A percentile compares a stretch with the other conserved stretches of the same genome.
phyloP scores from a whole-genome alignment of 2,888 invertebrate species.

The Pterostichus niger region DNA sequence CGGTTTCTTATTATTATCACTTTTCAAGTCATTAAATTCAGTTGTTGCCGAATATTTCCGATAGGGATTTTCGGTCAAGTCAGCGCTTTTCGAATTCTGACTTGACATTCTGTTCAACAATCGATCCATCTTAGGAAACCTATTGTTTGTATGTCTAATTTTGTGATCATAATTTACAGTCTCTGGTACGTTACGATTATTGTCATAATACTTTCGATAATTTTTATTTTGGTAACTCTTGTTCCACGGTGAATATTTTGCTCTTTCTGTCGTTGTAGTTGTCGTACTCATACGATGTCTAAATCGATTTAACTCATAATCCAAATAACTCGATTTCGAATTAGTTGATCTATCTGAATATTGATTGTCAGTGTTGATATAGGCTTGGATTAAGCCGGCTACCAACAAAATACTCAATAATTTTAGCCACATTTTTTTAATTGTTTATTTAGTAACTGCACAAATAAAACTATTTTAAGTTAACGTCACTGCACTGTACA shows the following conservation, averaged over 20 bases:
- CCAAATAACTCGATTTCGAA: conserved; percentile 52
- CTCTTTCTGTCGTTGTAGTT: conserved; percentile 13
- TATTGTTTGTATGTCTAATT: conserved; percentile 53
- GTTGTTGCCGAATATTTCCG: conserved; percentile 3
- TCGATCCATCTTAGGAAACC: conserved; percentile 60
- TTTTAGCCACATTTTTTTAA: conserved; percentile 58
- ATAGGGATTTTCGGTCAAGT: neutral
- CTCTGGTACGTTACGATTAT: neutral
- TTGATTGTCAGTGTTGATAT: conserved; percentile 40
- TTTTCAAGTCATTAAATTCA: conserved; percentile 27
- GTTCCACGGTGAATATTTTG: conserved; percentile 35
- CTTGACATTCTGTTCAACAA: conserved; percentile 36
- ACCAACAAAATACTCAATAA: conserved; percentile 34
- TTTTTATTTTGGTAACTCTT: conserved; percentile 51
- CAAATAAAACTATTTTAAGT: neutral
- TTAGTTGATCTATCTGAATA: conserved; percentile 9
- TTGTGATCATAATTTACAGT: conserved; percentile 41
- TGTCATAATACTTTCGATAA: conserved; percentile 24
- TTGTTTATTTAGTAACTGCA: conserved; percentile 11
- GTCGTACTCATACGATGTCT: conserved; percentile 30
- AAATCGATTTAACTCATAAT: conserved; percentile 60
- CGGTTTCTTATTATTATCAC: conserved; percentile 31
- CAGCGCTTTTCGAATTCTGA: conserved; percentile 11
- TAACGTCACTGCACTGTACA: conserved; percentile 37
- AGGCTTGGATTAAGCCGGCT: conserved; percentile 29